Percentiles rank a stretch among this genome's conserved stretches.
Conservation (phyloP, 2,113 vertebrate genomes). For the Zosterops lateralis region DNA sequence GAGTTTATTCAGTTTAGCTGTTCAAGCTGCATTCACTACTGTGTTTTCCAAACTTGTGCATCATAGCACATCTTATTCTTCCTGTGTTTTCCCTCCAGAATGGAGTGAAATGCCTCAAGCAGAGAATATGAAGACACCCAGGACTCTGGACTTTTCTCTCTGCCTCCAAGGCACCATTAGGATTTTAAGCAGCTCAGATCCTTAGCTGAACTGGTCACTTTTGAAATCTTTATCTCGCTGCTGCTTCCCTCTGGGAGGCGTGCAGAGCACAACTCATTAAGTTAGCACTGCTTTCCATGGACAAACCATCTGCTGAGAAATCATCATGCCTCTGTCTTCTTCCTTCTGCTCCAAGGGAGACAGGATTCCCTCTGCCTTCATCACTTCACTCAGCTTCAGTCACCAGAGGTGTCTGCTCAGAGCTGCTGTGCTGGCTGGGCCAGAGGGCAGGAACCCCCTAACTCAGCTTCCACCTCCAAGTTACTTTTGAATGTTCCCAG, state of each 20-base stretch:
- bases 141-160: not conserved
- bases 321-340: not conserved
- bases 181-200: not conserved
- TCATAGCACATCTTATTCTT: not conserved
- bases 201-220: not conserved
- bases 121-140: not conserved
- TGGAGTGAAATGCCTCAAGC: not conserved
- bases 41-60: not conserved
- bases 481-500: not conserved
- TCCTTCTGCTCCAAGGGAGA: not conserved
- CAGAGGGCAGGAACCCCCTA: not conserved
- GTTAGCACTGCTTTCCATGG: not conserved
- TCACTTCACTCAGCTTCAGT: not conserved
- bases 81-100: not conserved
- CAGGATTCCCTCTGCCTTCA: not conserved
- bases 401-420: not conserved
- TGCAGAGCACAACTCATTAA: not conserved
- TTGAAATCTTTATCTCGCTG: not conserved
- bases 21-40: not conserved
- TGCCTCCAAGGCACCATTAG: not conserved
- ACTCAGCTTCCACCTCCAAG: not conserved
- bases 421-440: not conserved
- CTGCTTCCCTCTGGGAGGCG: not conserved
- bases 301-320: constrained; percentile 18
- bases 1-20: not conserved